Evolutionary conservation across 1,140 invertebrate species (phyloP), one percentile per base, ranked within the genome.

Genomic region (Lanistes nyassanus): DNA sequence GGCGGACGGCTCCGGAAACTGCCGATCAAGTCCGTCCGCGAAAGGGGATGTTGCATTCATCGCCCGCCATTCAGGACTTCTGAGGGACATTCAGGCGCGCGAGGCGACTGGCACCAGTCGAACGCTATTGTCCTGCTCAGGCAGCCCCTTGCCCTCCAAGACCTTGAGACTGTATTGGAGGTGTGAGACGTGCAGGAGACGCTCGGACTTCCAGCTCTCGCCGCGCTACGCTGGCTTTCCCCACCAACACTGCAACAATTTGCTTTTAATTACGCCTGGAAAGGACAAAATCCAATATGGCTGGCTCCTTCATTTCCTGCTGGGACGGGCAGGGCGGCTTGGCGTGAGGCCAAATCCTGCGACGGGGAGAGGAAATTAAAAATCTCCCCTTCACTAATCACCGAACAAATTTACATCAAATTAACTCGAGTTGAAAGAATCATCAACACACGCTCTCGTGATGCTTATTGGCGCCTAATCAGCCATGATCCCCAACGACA

Each of bases 291-390:
- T 79, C 77, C 79, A 80, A 80, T 82, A 81, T 58, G 39, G 69
- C 64, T 74, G 75, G 74, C 77, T 75, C 71, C 81, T 82, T 82
- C 79, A 82, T 82, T 82, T 82, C 81, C 81, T 80, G 77, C 73
- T 76, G 76, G 76, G 80, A 79, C 74, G 47, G 39, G 69, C 78
- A 65, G 70, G 73, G 64, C 60, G 56, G 72, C 72, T 75, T 65
- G 72, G 62, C 68, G 66, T 74, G 66, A 74, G 69, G 31, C 53
- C 68, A 77, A 78, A 77, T 77, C 73, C 75, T 66, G 76, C 51
- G 39, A 36, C 37, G 70, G 23, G n/a, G 42, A 42, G 70, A 80
- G 81, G 81, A 82, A 82, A 82, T 82, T 79, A 80, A 82, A 80
- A 69, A 76, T 75, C 76, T 74, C 76, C 69, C 76, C 74, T 58